Evolutionary conservation across 2,113 vertebrate genomes (phyloP).

Genomic region (Apaloderma vittatum): DNA sequence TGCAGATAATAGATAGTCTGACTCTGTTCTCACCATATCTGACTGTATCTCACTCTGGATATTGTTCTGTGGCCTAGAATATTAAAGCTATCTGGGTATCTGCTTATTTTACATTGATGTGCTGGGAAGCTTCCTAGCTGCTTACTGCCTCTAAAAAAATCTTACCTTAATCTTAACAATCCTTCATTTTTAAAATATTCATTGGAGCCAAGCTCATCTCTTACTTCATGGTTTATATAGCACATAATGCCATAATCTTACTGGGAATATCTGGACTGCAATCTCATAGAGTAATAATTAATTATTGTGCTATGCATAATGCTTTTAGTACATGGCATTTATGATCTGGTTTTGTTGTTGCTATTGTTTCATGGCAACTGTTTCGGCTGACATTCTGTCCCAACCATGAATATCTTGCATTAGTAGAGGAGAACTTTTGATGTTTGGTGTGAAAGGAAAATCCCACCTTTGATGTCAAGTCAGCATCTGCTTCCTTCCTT

Average conservation of each 20-base stretch:
- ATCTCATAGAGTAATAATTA: not conserved
- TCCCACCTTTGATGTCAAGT: not conserved
- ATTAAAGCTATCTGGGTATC: not conserved
- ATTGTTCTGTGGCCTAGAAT: not conserved
- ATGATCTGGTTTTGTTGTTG: not conserved
- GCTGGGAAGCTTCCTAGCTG: not conserved
- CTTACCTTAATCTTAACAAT: not conserved
- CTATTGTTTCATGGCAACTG: not conserved
- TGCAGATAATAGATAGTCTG: not conserved
- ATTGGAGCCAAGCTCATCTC: not conserved
- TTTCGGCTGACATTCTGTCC: not conserved
- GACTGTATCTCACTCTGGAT: not conserved
- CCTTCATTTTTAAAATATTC: not conserved
- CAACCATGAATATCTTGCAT: not conserved
- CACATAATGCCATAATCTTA: not conserved
- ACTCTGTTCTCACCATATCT: not conserved
- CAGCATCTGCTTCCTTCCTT: conserved; percentile 13
- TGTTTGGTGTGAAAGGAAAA: conserved; percentile 8
- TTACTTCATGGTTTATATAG: not conserved
- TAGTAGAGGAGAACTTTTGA: not conserved
- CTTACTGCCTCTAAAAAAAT: not conserved
- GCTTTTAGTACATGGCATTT: not conserved
- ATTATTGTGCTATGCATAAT: not conserved
- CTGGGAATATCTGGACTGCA: not conserved
- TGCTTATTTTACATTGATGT: not conserved